phyloP scores from a whole-genome alignment of 2,797 vertebrate species.

The Halcyon badia region DNA sequence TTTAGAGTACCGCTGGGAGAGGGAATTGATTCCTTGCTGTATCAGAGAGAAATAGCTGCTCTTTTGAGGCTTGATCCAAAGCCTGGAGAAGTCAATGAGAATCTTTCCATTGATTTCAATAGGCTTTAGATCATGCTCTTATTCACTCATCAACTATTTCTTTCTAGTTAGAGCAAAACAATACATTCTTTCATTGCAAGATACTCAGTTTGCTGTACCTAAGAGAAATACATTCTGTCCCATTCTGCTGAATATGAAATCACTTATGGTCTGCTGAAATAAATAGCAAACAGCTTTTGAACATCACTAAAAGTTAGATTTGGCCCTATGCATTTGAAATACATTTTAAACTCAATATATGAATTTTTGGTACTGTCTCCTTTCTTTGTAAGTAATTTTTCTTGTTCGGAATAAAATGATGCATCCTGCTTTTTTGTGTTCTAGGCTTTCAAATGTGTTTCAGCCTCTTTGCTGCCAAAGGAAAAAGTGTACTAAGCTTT shows the following conservation, averaged over 20 bases:
- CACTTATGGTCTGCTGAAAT: background rate
- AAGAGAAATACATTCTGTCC: background rate
- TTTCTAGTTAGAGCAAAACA: conserved; percentile 55
- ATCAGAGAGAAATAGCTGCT: conserved; percentile 71
- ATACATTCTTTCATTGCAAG: conserved; percentile 12
- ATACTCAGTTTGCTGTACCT: background rate
- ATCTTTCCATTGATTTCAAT: conserved; percentile 66
- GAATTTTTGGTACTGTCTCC: background rate
- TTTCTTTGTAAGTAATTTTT: background rate
- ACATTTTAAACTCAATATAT: background rate
- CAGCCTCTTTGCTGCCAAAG: background rate
- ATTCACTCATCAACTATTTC: conserved; percentile 49
- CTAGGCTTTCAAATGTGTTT: background rate
- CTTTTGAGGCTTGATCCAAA: conserved; percentile 69
- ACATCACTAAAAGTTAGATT: background rate
- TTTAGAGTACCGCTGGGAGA: conserved; percentile 67
- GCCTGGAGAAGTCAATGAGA: conserved; percentile 58
- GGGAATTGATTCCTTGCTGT: conserved; percentile 68
- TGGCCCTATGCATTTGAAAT: background rate
- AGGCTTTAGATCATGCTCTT: conserved; percentile 47
- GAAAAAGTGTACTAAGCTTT: background rate
- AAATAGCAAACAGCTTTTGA: conserved; percentile 10
- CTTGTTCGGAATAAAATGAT: background rate
- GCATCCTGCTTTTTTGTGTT: background rate
- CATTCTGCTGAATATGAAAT: background rate